Conservation (phyloP, 1,140 invertebrate species). For the Scaptomyza graminum region DNA sequence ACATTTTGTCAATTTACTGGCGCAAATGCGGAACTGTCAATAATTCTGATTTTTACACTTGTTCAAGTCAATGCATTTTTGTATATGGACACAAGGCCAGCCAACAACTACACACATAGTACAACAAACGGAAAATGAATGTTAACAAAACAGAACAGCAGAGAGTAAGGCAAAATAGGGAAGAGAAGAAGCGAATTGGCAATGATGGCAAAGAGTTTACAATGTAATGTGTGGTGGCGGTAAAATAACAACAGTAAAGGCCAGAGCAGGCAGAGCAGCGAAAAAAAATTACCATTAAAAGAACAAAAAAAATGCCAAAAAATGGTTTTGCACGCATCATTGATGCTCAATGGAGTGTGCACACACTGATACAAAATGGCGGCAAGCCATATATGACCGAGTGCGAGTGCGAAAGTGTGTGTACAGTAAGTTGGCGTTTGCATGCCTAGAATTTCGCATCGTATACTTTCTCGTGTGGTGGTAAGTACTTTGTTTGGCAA, state of each 20-base stretch:
- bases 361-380: constrained; percentile 80
- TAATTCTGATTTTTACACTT: constrained; percentile 78
- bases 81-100: constrained; percentile 60
- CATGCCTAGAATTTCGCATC: constrained; percentile 45
- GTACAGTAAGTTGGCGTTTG: constrained; percentile 71
- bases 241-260: constrained; percentile 30
- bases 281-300: constrained; percentile 74
- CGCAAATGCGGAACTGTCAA: constrained; percentile 58
- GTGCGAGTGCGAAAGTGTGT: constrained; percentile 12
- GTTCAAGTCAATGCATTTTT: constrained; percentile 74
- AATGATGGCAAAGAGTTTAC: constrained; percentile 41
- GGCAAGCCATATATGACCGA: constrained; percentile 47
- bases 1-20: constrained; percentile 50
- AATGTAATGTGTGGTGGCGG: constrained; percentile 54
- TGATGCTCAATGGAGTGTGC: constrained; percentile 80
- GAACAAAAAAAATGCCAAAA: constrained; percentile 68
- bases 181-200: constrained; percentile 20
- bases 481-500: constrained; percentile 67
- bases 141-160: constrained; percentile 4
- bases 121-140: constrained; percentile 8
- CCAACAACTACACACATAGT: constrained; percentile 1
- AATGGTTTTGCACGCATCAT: constrained; percentile 82
- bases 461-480: constrained; percentile 30
- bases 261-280: constrained; percentile 10
- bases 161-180: constrained; percentile 11